phyloP scores from a whole-genome alignment of 2,888 invertebrate species.

The Agrilus biguttatus region DNA sequence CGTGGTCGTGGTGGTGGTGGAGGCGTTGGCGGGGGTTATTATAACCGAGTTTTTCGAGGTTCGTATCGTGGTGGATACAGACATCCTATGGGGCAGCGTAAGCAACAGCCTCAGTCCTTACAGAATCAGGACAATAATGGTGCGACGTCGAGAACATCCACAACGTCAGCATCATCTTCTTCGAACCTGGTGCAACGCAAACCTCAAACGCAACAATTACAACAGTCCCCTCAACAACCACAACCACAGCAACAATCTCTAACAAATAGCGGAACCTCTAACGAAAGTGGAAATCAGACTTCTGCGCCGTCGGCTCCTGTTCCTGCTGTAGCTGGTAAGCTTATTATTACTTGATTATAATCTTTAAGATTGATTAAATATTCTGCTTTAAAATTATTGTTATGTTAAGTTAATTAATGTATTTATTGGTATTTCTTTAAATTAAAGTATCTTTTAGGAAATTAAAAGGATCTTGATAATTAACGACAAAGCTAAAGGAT shows the following conservation, averaged over 20 bases:
- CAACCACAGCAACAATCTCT: constrained; percentile 19
- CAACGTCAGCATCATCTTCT: not conserved
- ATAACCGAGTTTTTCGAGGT: constrained; percentile 22
- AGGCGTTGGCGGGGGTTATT: constrained; percentile 44
- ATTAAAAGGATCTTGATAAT: not conserved
- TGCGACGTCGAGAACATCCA: not conserved
- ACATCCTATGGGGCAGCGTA: constrained; percentile 16
- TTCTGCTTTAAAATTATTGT: not conserved
- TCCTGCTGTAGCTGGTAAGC: constrained; percentile 20
- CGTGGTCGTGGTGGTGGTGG: constrained; percentile 47
- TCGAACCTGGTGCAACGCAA: constrained; percentile 2
- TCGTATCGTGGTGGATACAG: constrained; percentile 34
- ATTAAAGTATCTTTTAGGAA: not conserved
- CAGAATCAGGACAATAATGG: constrained; percentile 7
- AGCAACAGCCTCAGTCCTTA: constrained; percentile 11
- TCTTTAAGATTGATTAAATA: not conserved
- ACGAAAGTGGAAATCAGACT: constrained; percentile 9
- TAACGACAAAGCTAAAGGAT: too few species aligned
- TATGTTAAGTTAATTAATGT: not conserved
- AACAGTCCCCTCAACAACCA: constrained; percentile 27
- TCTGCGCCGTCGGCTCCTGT: constrained; percentile 13
- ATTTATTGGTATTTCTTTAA: not conserved
- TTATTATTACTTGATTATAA: not conserved
- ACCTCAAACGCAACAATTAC: constrained; percentile 23
- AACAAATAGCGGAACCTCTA: constrained; percentile 2